phyloP scores from a whole-genome alignment of 2,797 vertebrate species.

The Rhinoraja longicauda region DNA sequence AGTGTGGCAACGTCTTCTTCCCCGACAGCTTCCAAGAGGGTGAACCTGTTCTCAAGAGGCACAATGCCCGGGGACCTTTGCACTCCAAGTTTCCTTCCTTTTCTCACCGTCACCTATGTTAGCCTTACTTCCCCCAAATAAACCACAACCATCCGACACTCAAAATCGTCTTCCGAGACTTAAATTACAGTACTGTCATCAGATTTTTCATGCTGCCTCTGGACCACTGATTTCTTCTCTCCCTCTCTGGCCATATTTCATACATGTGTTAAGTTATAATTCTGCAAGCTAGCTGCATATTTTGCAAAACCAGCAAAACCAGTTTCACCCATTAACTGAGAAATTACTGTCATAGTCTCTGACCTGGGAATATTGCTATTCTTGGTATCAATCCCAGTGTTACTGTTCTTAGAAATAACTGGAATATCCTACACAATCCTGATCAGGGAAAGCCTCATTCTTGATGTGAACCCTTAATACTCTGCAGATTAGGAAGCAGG shows the following conservation, averaged over 20 bases:
- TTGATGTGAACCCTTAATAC: background rate
- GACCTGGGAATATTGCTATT: background rate
- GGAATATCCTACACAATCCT: background rate
- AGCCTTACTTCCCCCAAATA: too few species aligned
- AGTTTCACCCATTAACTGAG: background rate
- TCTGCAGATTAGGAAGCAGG: background rate
- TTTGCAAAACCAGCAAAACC: background rate
- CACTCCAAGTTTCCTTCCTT: too few species aligned
- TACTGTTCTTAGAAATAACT: background rate
- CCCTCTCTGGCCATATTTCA: background rate
- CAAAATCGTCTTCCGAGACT: background rate
- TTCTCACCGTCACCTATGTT: too few species aligned
- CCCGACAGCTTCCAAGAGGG: too few species aligned
- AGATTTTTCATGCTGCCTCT: background rate
- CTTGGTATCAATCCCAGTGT: background rate
- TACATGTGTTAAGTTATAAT: background rate
- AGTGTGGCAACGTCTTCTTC: too few species aligned
- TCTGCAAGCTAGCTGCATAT: background rate
- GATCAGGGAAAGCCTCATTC: background rate
- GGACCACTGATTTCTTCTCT: background rate
- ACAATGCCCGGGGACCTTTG: too few species aligned
- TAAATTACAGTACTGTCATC: background rate
- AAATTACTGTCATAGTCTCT: background rate
- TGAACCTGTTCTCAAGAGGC: too few species aligned
- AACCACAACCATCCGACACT: background rate